Base-by-base conservation (phyloP, 2,888 invertebrate genomes). In the Dermolepida albohirtum region DNA sequence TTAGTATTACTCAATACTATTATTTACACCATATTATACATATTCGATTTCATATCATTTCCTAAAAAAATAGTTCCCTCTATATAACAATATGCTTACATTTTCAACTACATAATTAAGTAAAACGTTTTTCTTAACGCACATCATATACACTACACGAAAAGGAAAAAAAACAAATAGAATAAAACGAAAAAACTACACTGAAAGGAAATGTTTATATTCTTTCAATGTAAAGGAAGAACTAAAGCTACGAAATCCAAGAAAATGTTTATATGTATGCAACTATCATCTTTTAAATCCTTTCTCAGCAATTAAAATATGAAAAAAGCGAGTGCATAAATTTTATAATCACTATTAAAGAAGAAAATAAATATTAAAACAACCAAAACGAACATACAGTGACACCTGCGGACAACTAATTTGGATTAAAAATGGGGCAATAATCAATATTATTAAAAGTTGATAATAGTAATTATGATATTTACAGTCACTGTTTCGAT, bases 401-500 rank as follows among this genome's bases (percentile, higher is more conserved):
- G 66, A 69, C 70, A 71, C 68, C 64, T 70, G 70, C 63, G 59
- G 47, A 11, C 68, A 71, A 71, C 65, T 68, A 66, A 71, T 70
- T 65, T 70, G 64, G 49, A 67, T 47, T 64, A 66, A 64, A 67
- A 66, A 43, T 6, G 40, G 63, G 55, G 62, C 55, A 49, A 62
- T 59, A 63, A 68, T 34, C 14, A 44, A 29, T 39, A 14, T 64
- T 47, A 49, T 34, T 62, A 34, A 49, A 62, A 62, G 34, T 34
- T 34, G 10, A 34, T 34, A 69, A 73, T 59, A 70, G 66, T 66
- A 71, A 69, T 67, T 67, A 73, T 71, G 70, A 69, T 71, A 72
- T 71, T 64, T 71, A 73, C 72, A 70, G 70, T 54, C 70, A 70
- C 71, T 73, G 72, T 69, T 67, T 67, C 63, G 63, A 71, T 66